phyloP scores from a whole-genome alignment of 2,888 invertebrate species.

The Leptothorax acervorum region DNA sequence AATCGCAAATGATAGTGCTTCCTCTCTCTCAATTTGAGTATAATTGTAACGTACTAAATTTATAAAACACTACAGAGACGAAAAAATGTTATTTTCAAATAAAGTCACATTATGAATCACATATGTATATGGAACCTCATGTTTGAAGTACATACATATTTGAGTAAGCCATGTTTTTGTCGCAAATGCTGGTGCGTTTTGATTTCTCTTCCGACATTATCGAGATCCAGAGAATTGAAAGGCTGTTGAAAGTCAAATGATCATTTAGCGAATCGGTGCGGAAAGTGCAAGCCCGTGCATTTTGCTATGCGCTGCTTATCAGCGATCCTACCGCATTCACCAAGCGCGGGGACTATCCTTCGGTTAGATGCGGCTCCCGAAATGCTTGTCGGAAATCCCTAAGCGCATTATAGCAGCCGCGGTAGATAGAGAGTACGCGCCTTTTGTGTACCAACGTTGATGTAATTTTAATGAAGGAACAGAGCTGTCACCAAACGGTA shows the following conservation, averaged over 20 bases:
- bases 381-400: conserved; percentile 67
- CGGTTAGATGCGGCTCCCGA: conserved; percentile 36
- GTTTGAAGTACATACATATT: too few species aligned
- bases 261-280: conserved; percentile 20
- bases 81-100: neutral
- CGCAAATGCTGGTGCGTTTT: neutral
- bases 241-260: conserved; percentile 41
- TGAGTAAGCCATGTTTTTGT: neutral
- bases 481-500: conserved; percentile 61
- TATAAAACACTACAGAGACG: neutral
- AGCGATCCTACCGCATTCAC: conserved; percentile 28
- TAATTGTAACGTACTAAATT: neutral
- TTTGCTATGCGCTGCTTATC: conserved; percentile 57
- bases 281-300: conserved; percentile 54
- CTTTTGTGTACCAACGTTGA: conserved; percentile 68
- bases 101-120: neutral
- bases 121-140: too few species aligned
- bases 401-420: conserved; percentile 68
- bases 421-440: conserved; percentile 50
- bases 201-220: neutral
- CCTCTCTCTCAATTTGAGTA: neutral
- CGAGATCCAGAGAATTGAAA: neutral
- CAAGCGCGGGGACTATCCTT: conserved; percentile 13
- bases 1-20: neutral
- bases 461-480: conserved; percentile 74